phyloP scores from a whole-genome alignment of 2,888 invertebrate genomes.

The Minunthozetes semirufus region DNA sequence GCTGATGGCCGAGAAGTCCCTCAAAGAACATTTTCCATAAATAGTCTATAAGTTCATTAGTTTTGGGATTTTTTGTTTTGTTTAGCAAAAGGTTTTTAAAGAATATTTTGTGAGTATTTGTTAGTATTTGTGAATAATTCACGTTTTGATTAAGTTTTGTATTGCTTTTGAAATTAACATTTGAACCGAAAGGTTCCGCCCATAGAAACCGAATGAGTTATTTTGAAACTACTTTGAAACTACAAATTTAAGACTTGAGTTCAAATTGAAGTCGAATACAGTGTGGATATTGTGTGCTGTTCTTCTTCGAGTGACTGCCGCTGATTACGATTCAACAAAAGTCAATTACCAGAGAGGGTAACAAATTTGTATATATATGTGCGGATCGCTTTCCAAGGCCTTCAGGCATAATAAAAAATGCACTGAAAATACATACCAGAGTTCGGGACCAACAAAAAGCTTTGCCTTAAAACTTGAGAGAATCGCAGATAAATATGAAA shows the following conservation, averaged over 20 bases:
- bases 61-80: neutral
- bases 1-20: no score
- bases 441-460: neutral
- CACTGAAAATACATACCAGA: constrained; percentile 1
- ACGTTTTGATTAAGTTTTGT: constrained; percentile 6
- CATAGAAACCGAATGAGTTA: constrained; percentile 21
- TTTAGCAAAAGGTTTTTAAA: neutral
- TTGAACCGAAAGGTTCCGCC: neutral
- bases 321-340: constrained; percentile 22
- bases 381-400: constrained; percentile 14
- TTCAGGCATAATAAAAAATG: constrained; percentile 16
- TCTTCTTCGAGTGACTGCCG: constrained; percentile 6
- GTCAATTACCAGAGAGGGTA: constrained; percentile 24
- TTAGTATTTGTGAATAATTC: neutral
- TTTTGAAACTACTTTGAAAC: constrained; percentile 12
- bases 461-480: neutral
- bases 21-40: no score
- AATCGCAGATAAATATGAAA: constrained; percentile 4
- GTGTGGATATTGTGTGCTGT: neutral
- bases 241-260: constrained; percentile 15
- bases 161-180: neutral
- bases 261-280: neutral
- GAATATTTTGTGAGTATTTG: neutral
- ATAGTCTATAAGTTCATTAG: neutral
- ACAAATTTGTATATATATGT: constrained; percentile 24